A percentile compares a stretch with the other conserved stretches of the same genome.
Conservation (phyloP, 1,140 invertebrate genomes). For the Uloborus diversus region DNA sequence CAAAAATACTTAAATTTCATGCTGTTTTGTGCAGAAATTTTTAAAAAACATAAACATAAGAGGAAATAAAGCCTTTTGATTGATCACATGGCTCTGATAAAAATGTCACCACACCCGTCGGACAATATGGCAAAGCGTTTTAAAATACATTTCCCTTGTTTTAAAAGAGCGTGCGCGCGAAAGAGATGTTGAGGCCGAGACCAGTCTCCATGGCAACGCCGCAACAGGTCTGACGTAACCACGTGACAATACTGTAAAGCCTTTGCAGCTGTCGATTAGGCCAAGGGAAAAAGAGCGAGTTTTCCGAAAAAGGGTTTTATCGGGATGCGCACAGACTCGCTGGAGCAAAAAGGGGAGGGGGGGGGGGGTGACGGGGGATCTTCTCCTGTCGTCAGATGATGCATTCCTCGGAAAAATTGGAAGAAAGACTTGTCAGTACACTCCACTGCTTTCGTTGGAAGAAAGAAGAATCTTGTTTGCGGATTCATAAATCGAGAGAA, state of each 20-base stretch:
- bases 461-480: too few relatives aligned
- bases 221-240: conserved; percentile 54
- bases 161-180: background rate
- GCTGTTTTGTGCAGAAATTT: too few relatives aligned
- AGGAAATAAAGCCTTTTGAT: conserved; percentile 37
- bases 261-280: conserved; percentile 52
- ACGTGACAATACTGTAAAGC: conserved; percentile 37
- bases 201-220: conserved; percentile 30
- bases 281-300: background rate
- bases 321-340: too few relatives aligned
- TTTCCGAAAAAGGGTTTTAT: background rate
- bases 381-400: too few relatives aligned
- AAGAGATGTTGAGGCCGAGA: background rate
- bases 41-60: conserved; percentile 7
- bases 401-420: too few relatives aligned
- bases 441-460: too few relatives aligned
- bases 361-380: background rate
- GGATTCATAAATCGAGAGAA: too few relatives aligned
- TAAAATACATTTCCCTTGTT: conserved; percentile 49
- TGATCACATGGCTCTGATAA: conserved; percentile 46
- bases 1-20: too few relatives aligned
- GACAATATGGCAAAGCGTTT: conserved; percentile 11
- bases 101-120: conserved; percentile 25
- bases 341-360: too few relatives aligned
- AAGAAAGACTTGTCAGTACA: too few relatives aligned